Evolutionary conservation across 1,140 invertebrate genomes (phyloP).

Genomic region (Drosophila bifasciata): DNA sequence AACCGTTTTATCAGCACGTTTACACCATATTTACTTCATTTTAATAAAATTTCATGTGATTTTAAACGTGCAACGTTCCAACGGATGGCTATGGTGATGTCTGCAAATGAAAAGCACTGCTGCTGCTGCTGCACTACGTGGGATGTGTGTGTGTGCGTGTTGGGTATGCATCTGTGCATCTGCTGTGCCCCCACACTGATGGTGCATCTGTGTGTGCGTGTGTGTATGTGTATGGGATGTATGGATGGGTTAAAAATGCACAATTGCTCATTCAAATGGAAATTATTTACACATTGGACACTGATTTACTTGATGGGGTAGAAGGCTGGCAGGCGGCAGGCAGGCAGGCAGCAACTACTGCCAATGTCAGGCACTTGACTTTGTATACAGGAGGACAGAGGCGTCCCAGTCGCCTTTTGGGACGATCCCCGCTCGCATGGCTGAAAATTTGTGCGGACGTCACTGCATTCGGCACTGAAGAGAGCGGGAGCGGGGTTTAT

Average conservation of each 20-base stretch:
- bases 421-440: too few relatives aligned
- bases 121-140: conserved; percentile 33
- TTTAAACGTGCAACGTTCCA: conserved; percentile 62
- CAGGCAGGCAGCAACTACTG: conserved; percentile 40
- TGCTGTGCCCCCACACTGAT: too few relatives aligned
- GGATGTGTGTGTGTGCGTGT: conserved; percentile 16
- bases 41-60: conserved; percentile 84
- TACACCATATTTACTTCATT: conserved; percentile 84
- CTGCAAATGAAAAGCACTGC: conserved; percentile 74
- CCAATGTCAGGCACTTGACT: conserved; percentile 62
- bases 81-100: conserved; percentile 39
- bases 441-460: too few relatives aligned
- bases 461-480: too few relatives aligned
- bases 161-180: background rate
- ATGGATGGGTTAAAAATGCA: conserved; percentile 68
- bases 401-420: conserved; percentile 7
- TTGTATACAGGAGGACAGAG: conserved; percentile 12
- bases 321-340: background rate
- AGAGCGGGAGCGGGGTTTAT: conserved; percentile 54
- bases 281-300: conserved; percentile 84
- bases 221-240: conserved; percentile 19
- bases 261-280: conserved; percentile 83
- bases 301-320: conserved; percentile 78
- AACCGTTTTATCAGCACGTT: conserved; percentile 83
- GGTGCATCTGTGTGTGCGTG: conserved; percentile 9